These are phyloP conservation scores for Acyrthosiphon pisum DNA, from an alignment of 1,140 invertebrate species.

Conservation along the genomic window DNA sequence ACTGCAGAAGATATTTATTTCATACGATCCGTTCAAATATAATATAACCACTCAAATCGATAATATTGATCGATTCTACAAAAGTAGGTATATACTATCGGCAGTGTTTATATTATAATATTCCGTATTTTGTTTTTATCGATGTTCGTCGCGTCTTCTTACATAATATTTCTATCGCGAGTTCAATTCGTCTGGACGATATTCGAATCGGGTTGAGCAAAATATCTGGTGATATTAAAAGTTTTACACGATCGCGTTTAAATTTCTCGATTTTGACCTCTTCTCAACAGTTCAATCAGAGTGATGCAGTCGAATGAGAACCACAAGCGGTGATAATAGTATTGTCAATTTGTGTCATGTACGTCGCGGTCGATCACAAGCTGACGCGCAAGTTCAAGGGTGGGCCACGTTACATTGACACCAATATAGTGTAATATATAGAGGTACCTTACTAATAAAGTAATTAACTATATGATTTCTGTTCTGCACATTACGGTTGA, in stretches of 20 bases:
- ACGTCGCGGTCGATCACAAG: neutral
- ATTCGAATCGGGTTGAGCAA: neutral
- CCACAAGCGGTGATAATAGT: neutral
- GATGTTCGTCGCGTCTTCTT: neutral
- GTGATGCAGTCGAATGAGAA: neutral
- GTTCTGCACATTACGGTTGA: neutral
- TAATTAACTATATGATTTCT: neutral
- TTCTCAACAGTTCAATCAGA: neutral
- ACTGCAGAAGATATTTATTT: no score
- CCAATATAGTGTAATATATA: neutral
- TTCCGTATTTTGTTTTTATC: neutral
- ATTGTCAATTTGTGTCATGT: neutral
- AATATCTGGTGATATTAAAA: no score
- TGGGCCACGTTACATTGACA: neutral
- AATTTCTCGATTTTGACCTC: neutral
- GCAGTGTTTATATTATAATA: neutral
- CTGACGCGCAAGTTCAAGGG: constrained; percentile 11
- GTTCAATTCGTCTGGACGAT: neutral
- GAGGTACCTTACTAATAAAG: neutral
- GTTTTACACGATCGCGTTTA: no score
- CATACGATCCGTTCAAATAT: no score
- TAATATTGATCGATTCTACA: no score
- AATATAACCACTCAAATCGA: no score
- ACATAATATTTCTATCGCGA: neutral
- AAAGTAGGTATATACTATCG: neutral